Evolutionary conservation across 1,140 invertebrate species (phyloP), one percentile per base, ranked within the genome.

Genomic region (Drosophila micromelanica): DNA sequence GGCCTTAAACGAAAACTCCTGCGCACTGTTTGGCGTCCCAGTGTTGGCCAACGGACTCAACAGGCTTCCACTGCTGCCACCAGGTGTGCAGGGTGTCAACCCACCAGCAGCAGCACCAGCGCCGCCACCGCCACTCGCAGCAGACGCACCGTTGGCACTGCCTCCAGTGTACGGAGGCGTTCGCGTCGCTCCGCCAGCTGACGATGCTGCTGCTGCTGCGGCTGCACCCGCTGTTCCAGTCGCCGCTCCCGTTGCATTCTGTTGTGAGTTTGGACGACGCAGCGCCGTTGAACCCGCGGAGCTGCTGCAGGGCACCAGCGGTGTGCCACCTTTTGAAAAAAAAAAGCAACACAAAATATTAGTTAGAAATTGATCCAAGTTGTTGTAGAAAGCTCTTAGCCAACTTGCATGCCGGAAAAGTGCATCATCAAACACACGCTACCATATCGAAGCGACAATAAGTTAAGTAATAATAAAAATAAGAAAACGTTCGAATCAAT

Each of bases 1-100:
- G 0, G 96, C 96, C 92, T 96, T 96, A 92, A 97, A 96, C 43
- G 97, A 96, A 80, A 97, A 97, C 92, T 97, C 96, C 65, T 91
- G 87, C 3, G 82, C 79, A 42, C 73, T 90, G 6, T 55, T 80
- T 1, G 78, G 60, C 11, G 87, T 82, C 2, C 68, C 73, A 32
- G 52, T 45, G 60, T 73, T 69, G 8, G 60, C 73, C 20, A 73
- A 20, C 5, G 84, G 82, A 46, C 80, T 85, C 8, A 84, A 73
- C 35, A 80, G 49, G 12, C 57, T 91, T 4, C 80, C 76, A 40
- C 64, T 70, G 30, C 85, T 56, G 30, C 61, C 70, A 17, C 48
- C 57, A 6, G 86, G 74, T 32, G 86, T 85, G n/a, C 80, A 65
- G 0, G 76, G 75, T 15, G 82, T 89, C 37, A 82, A 32, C 42